Evolutionary conservation across 2,888 invertebrate genomes (phyloP).

Genomic region (Machimus atricapillus): DNA sequence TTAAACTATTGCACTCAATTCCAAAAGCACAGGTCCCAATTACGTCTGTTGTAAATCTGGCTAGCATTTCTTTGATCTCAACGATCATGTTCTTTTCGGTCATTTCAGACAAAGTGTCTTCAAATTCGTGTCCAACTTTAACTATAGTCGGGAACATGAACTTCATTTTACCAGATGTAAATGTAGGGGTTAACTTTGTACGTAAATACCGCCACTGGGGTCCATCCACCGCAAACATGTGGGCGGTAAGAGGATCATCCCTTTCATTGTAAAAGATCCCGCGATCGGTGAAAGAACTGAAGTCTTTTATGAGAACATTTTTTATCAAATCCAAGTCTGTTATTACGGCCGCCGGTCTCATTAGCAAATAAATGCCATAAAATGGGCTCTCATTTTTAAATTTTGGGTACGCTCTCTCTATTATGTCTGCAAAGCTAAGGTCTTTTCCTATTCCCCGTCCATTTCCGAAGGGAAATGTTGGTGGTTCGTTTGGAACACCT

Average conservation of each 20-base stretch:
- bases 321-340: conserved; percentile 52
- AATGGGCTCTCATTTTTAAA: conserved; percentile 39
- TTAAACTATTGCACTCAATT: conserved; percentile 61
- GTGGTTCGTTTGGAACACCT: conserved; percentile 51
- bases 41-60: conserved; percentile 64
- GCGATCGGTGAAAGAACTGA: conserved; percentile 53
- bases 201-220: conserved; percentile 60
- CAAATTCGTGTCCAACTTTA: conserved; percentile 49
- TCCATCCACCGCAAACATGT: conserved; percentile 53
- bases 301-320: conserved; percentile 53
- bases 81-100: conserved; percentile 45
- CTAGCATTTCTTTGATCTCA: conserved; percentile 61
- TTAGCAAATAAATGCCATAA: conserved; percentile 45
- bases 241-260: conserved; percentile 52
- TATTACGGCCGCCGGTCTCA: conserved; percentile 42
- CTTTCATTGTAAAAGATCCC: conserved; percentile 51
- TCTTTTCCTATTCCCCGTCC: conserved; percentile 43
- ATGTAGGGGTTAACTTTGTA: conserved; percentile 59
- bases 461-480: conserved; percentile 51
- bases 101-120: neutral
- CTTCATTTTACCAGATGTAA: conserved; percentile 62
- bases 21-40: conserved; percentile 64
- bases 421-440: conserved; percentile 13
- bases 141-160: conserved; percentile 56
- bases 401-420: conserved; percentile 36